Evolutionary conservation across 2,888 invertebrate species (phyloP), one percentile per base, ranked within the genome.

Genomic region (Folsomia manolachei): DNA sequence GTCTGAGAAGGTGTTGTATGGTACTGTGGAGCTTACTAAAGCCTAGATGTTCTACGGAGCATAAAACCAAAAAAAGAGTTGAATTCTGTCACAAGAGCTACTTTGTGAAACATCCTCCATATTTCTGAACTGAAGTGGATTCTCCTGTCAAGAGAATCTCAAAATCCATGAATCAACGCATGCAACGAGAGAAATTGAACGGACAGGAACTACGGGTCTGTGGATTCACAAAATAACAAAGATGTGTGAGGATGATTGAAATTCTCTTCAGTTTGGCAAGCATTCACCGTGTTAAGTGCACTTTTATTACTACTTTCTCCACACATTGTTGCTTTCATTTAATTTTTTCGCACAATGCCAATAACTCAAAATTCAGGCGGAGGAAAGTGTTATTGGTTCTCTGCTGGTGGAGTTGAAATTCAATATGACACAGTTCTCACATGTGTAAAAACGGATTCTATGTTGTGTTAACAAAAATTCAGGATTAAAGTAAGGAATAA

Each of bases 121-220:
- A 14, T 56, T 19, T 14, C 19, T 4, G 39, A 14, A 56, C 7
- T n/a, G 56, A 56, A 56, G 56, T 56, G 56, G 56, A 56, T 56
- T 56, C 56, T 56, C 56, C 21, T 56, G 56, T 56, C 56, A 56
- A 14, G n/a, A 56, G 39, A 56, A 56, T 56, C 56, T 56, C 56
- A 56, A 56, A 56, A 19, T 56, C 56, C 56, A 56, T 56, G 56
- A 56, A 56, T 56, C 56, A 56, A 56, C 56, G 56, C n/a, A n/a
- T n/a, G n/a, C n/a, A n/a, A n/a, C n/a, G 19, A 56, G 19, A 4
- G n/a, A 21, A 56, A 56, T 56, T 56, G 56, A 39, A 39, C 39
- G 39, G 56, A 56, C 56, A 56, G 56, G 56, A 56, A 56, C 21
- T 56, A n/a, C n/a, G n/a, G n/a, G n/a, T n/a, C n/a, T n/a, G n/a